Base-by-base conservation (phyloP, 2,113 vertebrate genomes). In the Aphelocoma coerulescens region DNA sequence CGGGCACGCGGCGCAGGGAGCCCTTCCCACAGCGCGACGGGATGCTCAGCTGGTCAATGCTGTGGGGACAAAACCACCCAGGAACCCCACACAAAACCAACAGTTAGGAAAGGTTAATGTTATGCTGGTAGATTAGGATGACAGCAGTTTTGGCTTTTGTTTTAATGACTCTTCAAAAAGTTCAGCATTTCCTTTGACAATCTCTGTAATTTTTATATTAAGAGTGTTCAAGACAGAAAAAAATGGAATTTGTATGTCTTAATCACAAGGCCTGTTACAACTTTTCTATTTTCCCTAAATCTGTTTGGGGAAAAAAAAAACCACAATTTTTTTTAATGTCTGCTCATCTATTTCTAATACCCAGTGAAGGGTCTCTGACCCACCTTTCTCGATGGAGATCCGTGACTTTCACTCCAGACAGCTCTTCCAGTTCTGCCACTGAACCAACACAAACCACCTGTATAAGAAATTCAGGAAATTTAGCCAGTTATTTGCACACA, bases 381-480 rank as follows among this genome's bases (percentile, higher is more conserved):
- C 79, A 99, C 99, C 97, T 99, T 96, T 99, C 99, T 94, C 99
- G 98, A 96, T 99, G 99, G 76, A 99, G 98, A 98, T 99, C 99
- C 3, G 98, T 98, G 77, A 99, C 89, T 98, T 98, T 99, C 54
- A 93, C 94, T 96, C 99, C 99, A 4, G 98, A 98, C 46, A 99
- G 97, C 77, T 99, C 98, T 95, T 99, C 99, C 96, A 99, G 95
- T 75, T 99, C 99, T 43, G 97, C 98, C 37, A 99, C 24, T 46
- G 99, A 99, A 20, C 99, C 99, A 58, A 99, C 28, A 94, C 99
- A 99, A 78, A 99, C 99, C 44, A 99, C 98, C 99, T 99, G 97
- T 57, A 62, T 91, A 52, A 94, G 44, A 73, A 33, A 95, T 20
- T 44, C 35, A 18, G 67, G 37, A 68, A 57, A 52, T 49, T 48